Percentiles rank a stretch among this genome's conserved stretches.
These are phyloP conservation scores for Aythya fuligula DNA, from an alignment of 2,797 vertebrate species.

Conservation along the genomic window DNA sequence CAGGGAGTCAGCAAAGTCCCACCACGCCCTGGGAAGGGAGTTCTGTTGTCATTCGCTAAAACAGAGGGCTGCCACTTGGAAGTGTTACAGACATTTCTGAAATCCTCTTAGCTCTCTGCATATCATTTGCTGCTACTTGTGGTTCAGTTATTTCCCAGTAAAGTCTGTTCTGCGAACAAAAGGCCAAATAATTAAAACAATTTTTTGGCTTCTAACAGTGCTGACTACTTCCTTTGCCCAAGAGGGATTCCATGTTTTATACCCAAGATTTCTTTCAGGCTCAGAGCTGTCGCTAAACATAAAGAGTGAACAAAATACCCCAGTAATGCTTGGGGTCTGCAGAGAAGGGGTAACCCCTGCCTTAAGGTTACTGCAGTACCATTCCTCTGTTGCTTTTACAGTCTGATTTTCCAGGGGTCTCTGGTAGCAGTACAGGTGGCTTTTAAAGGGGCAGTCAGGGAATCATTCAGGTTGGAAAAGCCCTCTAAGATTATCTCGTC, in stretches of 20 bases:
- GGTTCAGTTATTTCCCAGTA: neutral
- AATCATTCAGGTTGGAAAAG: too few species aligned
- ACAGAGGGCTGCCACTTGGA: neutral
- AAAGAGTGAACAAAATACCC: neutral
- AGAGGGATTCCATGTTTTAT: neutral
- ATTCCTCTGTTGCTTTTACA: neutral
- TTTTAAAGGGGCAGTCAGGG: neutral
- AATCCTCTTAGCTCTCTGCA: neutral
- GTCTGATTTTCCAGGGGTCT: neutral
- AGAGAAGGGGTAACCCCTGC: neutral
- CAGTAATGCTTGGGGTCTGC: accelerated
- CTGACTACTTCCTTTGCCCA: neutral
- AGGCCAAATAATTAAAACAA: neutral
- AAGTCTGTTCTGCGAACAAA: neutral
- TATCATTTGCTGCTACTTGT: neutral
- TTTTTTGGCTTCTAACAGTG: neutral
- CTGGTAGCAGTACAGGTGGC: neutral
- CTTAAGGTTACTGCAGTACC: neutral
- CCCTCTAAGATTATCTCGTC: too few species aligned
- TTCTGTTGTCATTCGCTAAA: neutral
- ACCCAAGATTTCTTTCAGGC: neutral
- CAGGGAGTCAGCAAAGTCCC: neutral
- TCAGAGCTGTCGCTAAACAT: neutral
- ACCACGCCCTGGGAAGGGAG: neutral
- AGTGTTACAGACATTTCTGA: neutral